A percentile compares a stretch with the other conserved stretches of the same genome.
phyloP scores from a whole-genome alignment of 2,113 vertebrate genomes.

The Otus sunia region DNA sequence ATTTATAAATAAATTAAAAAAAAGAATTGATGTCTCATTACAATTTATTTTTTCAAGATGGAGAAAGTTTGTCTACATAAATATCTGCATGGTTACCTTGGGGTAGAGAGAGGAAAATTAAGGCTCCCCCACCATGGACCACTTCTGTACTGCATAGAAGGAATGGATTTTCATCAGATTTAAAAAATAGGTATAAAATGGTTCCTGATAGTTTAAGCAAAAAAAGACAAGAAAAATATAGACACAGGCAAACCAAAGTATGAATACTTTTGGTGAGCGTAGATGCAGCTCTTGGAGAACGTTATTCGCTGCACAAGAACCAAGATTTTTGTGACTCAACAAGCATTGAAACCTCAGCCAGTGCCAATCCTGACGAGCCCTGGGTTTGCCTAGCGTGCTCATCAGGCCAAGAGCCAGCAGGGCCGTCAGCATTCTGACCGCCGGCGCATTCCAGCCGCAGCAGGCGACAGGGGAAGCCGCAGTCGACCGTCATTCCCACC shows the following conservation, averaged over 20 bases:
- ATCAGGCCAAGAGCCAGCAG: neutral
- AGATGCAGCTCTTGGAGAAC: neutral
- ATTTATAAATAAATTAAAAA: neutral
- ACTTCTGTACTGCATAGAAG: neutral
- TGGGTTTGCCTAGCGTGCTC: neutral
- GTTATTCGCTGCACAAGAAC: neutral
- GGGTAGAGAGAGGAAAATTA: neutral
- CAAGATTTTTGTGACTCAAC: neutral
- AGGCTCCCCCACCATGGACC: neutral
- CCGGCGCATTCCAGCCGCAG: neutral
- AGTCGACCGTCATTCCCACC: accelerated
- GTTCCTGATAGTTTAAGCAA: neutral
- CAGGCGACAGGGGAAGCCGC: neutral
- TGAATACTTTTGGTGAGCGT: neutral
- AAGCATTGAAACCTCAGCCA: neutral
- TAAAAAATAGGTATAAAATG: neutral
- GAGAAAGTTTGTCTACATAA: neutral
- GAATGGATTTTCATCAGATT: neutral
- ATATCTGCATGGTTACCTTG: neutral
- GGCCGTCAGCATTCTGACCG: neutral
- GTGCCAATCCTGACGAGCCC: neutral
- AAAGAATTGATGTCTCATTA: neutral
- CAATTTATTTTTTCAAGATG: neutral
- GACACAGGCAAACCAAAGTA: neutral
- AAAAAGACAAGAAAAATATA: neutral